Percentiles rank a stretch among this genome's conserved stretches.
phyloP scores from a whole-genome alignment of 2,797 vertebrate genomes.

The Eulemur rubriventer region DNA sequence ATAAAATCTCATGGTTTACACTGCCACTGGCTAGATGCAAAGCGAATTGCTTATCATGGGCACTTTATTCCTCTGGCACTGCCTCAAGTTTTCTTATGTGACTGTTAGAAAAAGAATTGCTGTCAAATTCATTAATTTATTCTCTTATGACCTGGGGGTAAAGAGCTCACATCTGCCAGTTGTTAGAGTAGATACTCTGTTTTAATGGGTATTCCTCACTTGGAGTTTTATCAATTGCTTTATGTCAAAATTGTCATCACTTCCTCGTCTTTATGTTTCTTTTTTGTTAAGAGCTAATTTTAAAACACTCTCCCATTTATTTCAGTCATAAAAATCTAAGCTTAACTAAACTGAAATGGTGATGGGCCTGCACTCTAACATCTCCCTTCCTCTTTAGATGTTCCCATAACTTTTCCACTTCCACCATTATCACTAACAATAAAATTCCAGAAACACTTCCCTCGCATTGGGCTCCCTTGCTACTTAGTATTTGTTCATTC shows the following conservation, averaged over 20 bases:
- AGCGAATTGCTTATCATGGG: not conserved
- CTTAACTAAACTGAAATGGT: slow-evolving; percentile 42
- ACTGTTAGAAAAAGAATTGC: slow-evolving; percentile 34
- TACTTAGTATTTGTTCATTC: slow-evolving; percentile 52
- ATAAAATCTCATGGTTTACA: not conserved
- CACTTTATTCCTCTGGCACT: not conserved
- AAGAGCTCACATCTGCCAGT: slow-evolving; percentile 26
- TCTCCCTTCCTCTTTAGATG: not conserved
- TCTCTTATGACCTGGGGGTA: slow-evolving; percentile 10
- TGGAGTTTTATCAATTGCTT: slow-evolving; percentile 49
- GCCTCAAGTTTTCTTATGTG: slow-evolving; percentile 36
- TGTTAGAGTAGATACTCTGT: not conserved
- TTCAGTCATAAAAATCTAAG: not conserved
- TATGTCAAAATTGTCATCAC: slow-evolving; percentile 36
- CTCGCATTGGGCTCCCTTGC: not conserved
- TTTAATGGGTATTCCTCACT: slow-evolving; percentile 37
- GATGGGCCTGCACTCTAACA: not conserved
- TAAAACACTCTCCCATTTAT: slow-evolving; percentile 19
- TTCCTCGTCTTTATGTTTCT: not conserved
- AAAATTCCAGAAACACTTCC: not conserved
- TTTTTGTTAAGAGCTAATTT: slow-evolving; percentile 39
- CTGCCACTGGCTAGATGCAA: not conserved
- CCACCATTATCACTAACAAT: not conserved
- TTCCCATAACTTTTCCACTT: not conserved
- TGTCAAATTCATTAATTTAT: slow-evolving; percentile 51